Base-by-base conservation (phyloP, 2,113 vertebrate species). In the Rhinoptilus africanus region DNA sequence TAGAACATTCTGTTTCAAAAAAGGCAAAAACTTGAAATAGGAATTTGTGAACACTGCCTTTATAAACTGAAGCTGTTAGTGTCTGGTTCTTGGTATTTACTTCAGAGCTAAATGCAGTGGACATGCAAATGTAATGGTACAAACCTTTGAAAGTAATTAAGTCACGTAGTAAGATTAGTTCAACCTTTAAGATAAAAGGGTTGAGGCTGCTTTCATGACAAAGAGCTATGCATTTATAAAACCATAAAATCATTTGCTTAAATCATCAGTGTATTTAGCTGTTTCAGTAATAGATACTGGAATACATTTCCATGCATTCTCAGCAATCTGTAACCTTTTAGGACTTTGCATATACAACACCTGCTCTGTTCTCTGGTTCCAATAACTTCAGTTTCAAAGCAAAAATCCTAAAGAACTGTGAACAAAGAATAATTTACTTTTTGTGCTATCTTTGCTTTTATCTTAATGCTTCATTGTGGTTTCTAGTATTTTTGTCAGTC, bases 61-160 rank as follows among this genome's bases (percentile, higher is more conserved):
- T 89, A 86, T 91, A 96, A 95, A 96, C 71, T 66, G 83, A 93
- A 95, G 71, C 56, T 92, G 83, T 59, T 80, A 86, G 16, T 63
- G 59, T 85, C 34, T 86, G 7, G 7, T 39, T 85, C 50, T 50
- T 53, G 53, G 47, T 84, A 88, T 94, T 96, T 97, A 60, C 62
- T 80, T 93, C 39, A 67, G 60, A 82, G 39, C n/a, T 81, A 95
- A 74, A 92, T 39, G 17, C 34, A 67, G 35, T 21, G 15, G 72
- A 88, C 87, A 89, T 93, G 59, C 95, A 96, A 93, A 86, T 84
- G 56, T n/a, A 93, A 63, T 7, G 13, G 39, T 41, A 60, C 24
- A 57, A 94, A 85, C 14, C 32, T 96, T 76, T 85, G 88, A 84
- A 91, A 94, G 19, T 56, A 84, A 84, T 92, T 96, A 95, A 91